phyloP scores from a whole-genome alignment of 2,113 vertebrate genomes.

The Scalopus aquaticus region DNA sequence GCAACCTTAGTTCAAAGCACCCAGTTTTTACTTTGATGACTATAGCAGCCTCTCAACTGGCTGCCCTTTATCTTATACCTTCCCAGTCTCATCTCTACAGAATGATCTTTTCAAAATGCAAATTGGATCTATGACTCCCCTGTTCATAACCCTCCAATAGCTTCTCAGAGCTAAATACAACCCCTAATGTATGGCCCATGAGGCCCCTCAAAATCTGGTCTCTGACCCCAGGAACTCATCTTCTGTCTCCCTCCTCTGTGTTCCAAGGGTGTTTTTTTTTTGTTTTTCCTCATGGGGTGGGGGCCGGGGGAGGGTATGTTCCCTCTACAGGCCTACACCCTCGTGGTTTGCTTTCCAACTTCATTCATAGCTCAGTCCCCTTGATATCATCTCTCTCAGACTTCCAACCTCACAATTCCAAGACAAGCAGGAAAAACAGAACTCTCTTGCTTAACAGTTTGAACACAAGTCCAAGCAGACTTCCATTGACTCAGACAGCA shows the following conservation, averaged over 20 bases:
- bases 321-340: not conserved
- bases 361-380: not conserved
- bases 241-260: not conserved
- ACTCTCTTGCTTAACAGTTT: not conserved
- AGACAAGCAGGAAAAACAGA: not conserved
- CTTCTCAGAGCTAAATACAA: not conserved
- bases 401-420: not conserved
- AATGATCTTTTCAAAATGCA: not conserved
- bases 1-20: not conserved
- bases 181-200: not conserved
- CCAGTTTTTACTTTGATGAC: not conserved
- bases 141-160: not conserved
- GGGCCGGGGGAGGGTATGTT: too few relatives aligned
- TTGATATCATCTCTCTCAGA: not conserved
- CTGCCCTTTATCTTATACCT: not conserved
- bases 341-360: not conserved
- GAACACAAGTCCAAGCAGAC: not conserved
- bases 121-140: not conserved
- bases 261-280: too few relatives aligned
- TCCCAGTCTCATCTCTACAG: not conserved
- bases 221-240: not conserved
- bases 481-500: not conserved
- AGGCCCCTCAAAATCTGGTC: not conserved
- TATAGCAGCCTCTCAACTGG: not conserved
- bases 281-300: not conserved